These are phyloP conservation scores for Scortum barcoo DNA, from an alignment of 2,113 vertebrate species.

Conservation along the genomic window DNA sequence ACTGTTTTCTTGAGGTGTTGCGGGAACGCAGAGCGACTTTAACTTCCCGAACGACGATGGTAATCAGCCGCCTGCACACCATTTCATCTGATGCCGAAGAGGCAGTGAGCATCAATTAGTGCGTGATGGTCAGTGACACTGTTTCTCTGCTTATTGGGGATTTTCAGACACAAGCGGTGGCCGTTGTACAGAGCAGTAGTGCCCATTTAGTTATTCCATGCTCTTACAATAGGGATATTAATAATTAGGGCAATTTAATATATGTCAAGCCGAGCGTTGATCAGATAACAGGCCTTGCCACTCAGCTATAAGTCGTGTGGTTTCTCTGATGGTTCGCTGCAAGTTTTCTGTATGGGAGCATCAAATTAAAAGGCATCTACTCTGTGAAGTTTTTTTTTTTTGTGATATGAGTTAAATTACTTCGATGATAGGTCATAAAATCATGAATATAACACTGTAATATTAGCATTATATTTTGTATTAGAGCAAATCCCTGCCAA, in stretches of 20 bases:
- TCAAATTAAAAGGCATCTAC: neutral
- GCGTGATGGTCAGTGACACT: constrained; percentile 43
- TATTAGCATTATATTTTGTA: neutral
- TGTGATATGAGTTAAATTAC: neutral
- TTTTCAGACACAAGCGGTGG: neutral
- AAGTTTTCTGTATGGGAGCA: neutral
- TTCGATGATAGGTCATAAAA: neutral
- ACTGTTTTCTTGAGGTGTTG: constrained; percentile 30
- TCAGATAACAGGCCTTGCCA: neutral
- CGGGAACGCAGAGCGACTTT: neutral
- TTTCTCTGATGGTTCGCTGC: neutral
- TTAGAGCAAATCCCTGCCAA: neutral
- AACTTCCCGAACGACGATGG: neutral
- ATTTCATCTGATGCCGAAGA: neutral
- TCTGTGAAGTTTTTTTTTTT: neutral
- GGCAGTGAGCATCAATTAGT: constrained; percentile 6
- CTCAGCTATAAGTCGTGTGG: neutral
- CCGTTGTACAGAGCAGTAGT: neutral
- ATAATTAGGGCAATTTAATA: neutral
- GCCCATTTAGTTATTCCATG: neutral
- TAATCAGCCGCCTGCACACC: constrained; percentile 26
- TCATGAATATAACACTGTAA: neutral
- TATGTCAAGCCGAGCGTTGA: neutral
- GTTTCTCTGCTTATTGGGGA: constrained; percentile 6
- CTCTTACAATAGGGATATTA: neutral